Conservation (phyloP, 2,797 vertebrate genomes). For the Galaxias olidus region DNA sequence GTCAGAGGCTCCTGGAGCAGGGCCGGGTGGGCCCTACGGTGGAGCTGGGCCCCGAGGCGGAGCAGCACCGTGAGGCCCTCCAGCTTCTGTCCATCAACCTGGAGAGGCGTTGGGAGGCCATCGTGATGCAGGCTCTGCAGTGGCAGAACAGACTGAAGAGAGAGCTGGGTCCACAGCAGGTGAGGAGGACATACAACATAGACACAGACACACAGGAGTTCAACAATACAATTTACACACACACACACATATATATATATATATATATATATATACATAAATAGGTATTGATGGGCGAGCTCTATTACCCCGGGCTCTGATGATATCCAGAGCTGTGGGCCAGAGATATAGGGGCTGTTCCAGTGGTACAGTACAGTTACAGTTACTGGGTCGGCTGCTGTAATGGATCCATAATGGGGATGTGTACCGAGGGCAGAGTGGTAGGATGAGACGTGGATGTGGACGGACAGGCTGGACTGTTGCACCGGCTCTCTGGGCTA, state of each 20-base stretch:
- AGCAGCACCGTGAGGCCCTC: conserved; percentile 77
- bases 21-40: conserved; percentile 33
- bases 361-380: conserved; percentile 8
- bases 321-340: conserved; percentile 13
- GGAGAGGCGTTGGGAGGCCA: conserved; percentile 96
- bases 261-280: neutral
- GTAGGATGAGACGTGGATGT: conserved; percentile 35
- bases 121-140: conserved; percentile 96
- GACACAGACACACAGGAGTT: neutral
- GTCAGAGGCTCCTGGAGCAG: conserved; percentile 89
- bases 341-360: conserved; percentile 20
- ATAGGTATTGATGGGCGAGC: no score
- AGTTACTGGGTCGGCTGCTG: conserved; percentile 29
- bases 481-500: no score
- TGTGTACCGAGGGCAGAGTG: conserved; percentile 37
- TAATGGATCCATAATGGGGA: conserved; percentile 47
- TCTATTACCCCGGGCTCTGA: no score
- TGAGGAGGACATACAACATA: conserved; percentile 51
- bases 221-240: no score
- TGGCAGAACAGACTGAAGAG: conserved; percentile 91
- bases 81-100: conserved; percentile 94
- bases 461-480: no score
- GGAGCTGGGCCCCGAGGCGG: conserved; percentile 67
- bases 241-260: neutral
- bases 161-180: conserved; percentile 81